A percentile compares a stretch with the other conserved stretches of the same genome.
phyloP scores from a whole-genome alignment of 2,113 vertebrate species.

The Anser brachyrhynchus region DNA sequence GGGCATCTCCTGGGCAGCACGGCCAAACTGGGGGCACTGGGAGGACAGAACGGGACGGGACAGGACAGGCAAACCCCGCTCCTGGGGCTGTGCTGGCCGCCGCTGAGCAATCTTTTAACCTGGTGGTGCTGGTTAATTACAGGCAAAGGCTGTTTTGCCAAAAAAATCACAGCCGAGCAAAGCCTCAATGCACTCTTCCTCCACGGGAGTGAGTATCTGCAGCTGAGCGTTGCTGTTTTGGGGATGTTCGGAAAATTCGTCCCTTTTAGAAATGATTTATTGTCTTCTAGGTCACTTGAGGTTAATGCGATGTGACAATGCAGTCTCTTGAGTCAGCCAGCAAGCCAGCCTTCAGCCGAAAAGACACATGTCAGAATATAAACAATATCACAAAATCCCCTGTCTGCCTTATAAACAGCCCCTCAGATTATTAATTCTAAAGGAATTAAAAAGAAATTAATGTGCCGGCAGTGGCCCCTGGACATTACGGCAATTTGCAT shows the following conservation, averaged over 20 bases:
- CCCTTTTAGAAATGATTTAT: background rate
- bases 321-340: background rate
- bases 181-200: background rate
- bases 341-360: background rate
- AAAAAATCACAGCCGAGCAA: background rate
- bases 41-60: rapidly evolving
- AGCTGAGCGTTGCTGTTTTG: background rate
- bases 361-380: background rate
- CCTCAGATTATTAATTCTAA: background rate
- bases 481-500: background rate
- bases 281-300: background rate
- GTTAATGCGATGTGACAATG: background rate
- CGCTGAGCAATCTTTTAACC: background rate
- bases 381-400: background rate
- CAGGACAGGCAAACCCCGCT: background rate
- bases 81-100: background rate
- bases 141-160: background rate
- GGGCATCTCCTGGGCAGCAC: background rate
- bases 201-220: rapidly evolving
- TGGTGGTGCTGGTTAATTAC: background rate
- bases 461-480: background rate
- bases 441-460: background rate
- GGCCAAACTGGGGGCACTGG: background rate
- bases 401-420: background rate
- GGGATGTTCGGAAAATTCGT: background rate